phyloP scores from a whole-genome alignment of 2,113 vertebrate genomes.

The Grantiella picta region DNA sequence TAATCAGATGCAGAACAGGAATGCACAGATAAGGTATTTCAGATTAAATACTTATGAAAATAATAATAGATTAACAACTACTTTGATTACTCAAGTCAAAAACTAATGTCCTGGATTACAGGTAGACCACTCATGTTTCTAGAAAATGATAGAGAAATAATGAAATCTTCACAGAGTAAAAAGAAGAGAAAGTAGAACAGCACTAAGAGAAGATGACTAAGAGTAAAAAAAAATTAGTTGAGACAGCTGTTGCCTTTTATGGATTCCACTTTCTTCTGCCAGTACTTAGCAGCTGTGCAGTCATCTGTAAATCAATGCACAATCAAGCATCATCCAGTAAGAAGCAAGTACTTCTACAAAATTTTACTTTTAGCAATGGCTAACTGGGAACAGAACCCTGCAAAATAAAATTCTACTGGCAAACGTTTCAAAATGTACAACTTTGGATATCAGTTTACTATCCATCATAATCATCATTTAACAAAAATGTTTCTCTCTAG shows the following conservation, averaged over 20 bases:
- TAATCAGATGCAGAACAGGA: background rate
- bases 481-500: background rate
- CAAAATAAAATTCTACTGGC: background rate
- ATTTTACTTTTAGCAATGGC: background rate
- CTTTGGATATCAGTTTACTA: background rate
- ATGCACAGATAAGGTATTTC: background rate
- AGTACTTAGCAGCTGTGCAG: background rate
- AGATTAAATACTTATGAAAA: background rate
- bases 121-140: background rate
- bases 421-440: background rate
- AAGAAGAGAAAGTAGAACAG: background rate
- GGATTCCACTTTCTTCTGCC: background rate
- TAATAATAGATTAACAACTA: background rate
- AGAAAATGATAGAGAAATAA: background rate
- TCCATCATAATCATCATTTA: background rate
- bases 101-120: background rate
- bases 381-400: background rate
- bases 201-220: background rate
- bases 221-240: background rate
- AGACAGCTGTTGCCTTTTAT: background rate
- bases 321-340: background rate
- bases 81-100: background rate
- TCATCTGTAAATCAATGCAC: background rate
- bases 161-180: background rate
- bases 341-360: background rate